Conservation (phyloP, 2,797 vertebrate species). For the Takifugu ocellatus region DNA sequence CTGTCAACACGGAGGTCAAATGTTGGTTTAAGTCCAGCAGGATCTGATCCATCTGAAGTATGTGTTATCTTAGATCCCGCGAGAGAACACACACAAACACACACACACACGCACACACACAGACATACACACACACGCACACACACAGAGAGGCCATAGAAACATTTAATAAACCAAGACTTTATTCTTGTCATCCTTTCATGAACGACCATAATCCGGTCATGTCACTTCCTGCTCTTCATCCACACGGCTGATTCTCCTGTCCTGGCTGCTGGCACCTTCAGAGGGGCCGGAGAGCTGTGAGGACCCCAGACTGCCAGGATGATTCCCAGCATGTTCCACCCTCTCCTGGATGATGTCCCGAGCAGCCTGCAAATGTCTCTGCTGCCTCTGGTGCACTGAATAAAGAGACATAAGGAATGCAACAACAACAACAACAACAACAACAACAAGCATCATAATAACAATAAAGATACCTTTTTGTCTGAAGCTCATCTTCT, state of each 20-base stretch:
- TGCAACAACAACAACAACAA: too few relatives aligned
- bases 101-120: too few relatives aligned
- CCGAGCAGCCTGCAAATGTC: slow-evolving; percentile 83
- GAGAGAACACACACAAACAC: too few relatives aligned
- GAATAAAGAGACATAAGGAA: slow-evolving; percentile 7
- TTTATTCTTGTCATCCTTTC: slow-evolving; percentile 2
- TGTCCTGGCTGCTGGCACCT: slow-evolving; percentile 33
- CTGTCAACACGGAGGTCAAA: too few relatives aligned
- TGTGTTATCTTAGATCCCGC: too few relatives aligned
- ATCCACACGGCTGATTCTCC: slow-evolving; percentile 17
- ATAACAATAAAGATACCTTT: slow-evolving; percentile 77
- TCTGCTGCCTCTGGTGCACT: slow-evolving; percentile 85
- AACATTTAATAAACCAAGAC: too few relatives aligned
- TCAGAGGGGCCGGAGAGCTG: slow-evolving; percentile 17
- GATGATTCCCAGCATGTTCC: slow-evolving; percentile 20
- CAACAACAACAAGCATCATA: not conserved
- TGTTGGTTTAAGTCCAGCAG: too few relatives aligned
- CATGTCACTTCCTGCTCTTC: slow-evolving; percentile 10
- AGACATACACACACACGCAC: too few relatives aligned
- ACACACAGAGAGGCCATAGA: too few relatives aligned
- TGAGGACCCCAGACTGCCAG: not conserved
- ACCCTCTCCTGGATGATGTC: slow-evolving; percentile 72
- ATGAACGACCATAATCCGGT: not conserved
- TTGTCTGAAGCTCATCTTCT: slow-evolving; percentile 79
- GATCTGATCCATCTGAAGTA: too few relatives aligned